Base-by-base conservation (phyloP, 2,113 vertebrate genomes). In the Gavia stellata region DNA sequence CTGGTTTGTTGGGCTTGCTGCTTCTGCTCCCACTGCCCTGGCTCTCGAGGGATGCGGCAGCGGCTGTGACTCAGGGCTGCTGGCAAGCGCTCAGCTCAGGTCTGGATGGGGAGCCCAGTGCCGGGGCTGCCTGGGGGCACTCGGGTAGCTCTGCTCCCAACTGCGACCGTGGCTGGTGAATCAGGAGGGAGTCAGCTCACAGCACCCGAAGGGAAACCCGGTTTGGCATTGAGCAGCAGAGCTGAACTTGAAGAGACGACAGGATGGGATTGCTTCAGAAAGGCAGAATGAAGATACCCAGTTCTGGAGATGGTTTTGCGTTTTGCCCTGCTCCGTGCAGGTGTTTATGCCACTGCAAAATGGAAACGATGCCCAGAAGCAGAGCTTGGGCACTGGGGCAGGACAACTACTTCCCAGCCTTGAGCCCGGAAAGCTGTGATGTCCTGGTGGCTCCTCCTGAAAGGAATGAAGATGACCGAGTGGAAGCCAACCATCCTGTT, bases 381-480 rank as follows among this genome's bases (percentile, higher is more conserved):
- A 50, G 92, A 8, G 6, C 36, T 62, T 34, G 44, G 72, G 49
- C 38, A 4, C 45, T 38, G 56, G 18, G 9, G 38, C 23, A 36
- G 61, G 80, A 18, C 33, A 61, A 40, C 38, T 42, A 13, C n/a
- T 65, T 83, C 26, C 50, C 45, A 56, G 3, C 29, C 38, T 1
- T 0, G 31, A 36, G 18, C 44, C 45, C 3, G 3, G 36, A 44
- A 40, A 70, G 34, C 34, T 0, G 1, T 21, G 14, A 13, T 33
- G 20, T 49, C 20, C 42, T 26, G 15, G 16, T 75, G 31, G 20
- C 24, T n/a, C 45, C n/a, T 81, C 12, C 17, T 26, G 42, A 17
- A 36, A 14, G 38, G 52, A 12, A 20, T 45, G 52, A 31, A 53
- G n/a, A 18, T 74, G 4, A 2, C 38, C 4, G 23, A 14, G 47